Base-by-base conservation (phyloP, 2,113 vertebrate species). In the Marmota flaviventris region DNA sequence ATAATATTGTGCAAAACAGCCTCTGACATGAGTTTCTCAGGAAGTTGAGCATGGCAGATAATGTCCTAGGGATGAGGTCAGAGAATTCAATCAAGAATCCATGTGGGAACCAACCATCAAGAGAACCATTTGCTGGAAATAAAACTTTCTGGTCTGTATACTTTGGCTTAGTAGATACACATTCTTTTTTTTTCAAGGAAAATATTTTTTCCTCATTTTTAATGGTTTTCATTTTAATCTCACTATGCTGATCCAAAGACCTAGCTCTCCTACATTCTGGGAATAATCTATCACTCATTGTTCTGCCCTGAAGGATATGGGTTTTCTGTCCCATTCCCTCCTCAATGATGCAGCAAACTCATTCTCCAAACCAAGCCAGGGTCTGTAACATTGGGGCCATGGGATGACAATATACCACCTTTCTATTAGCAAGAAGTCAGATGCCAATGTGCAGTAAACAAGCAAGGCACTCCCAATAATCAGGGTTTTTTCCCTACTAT, bases 171-270 rank as follows among this genome's bases (percentile, higher is more conserved):
- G 51, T n/a, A 42, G 34, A 8, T 58, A 37, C 58, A 53, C 9
- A 51, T 5, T 39, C 8, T 1, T 17, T 51, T 9, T 81, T 58
- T 39, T 63, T 12, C 58, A 4, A 24, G 45, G 25, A 78, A 95
- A 93, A 85, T 79, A 32, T 42, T 73, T 83, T 83, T 91, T 34
- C 48, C 45, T 69, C 73, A 45, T n/a, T 70, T 92, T 94, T 76
- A 82, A 70, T 32, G 67, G 85, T 85, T 91, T 94, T 87, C n/a
- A 76, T 92, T 95, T 79, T 87, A 86, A 85, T 89, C 39, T 92
- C 24, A 32, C 32, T n/a, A 56, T 75, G n/a, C 39, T 69, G n/a
- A 95, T 37, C 39, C 53, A 82, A 89, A 96, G 39, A 85, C n/a
- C 85, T 95, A 63, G 37, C 8, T 63, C 27, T 92, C 77, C 58